Base-by-base conservation (phyloP, 1,140 invertebrate genomes). In the Micrasema longulum region DNA sequence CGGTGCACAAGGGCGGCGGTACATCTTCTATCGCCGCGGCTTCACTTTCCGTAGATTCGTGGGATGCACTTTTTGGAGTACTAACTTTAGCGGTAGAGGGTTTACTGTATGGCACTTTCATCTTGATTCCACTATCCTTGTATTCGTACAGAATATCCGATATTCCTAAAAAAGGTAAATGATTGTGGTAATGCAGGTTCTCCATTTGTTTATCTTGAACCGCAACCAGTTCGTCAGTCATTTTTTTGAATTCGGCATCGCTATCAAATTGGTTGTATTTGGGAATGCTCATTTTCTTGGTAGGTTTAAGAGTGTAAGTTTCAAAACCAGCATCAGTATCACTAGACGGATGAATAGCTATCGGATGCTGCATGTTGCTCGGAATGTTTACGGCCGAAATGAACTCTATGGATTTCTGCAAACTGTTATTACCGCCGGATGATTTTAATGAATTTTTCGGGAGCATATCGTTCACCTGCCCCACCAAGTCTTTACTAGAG, bases 41-140 rank as follows among this genome's bases (percentile, higher is more conserved):
- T 73, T 83, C 82, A 69, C 82, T 86, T 23, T 87, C 84, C 26
- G 83, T 80, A 1, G 80, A 80, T 55, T 84, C 82, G 60, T 81
- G 83, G 65, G 80, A 81, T 45, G 77, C 79, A 50, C 78, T 81
- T 38, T 75, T 83, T 5, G 79, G 78, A 14, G 77, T 48, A 9
- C 41, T 38, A 31, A n/a, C 52, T 53, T 76, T 76, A 10, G 71
- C 41, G 26, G 63, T 72, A 9, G 74, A 69, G n/a, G 70, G 67
- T 35, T 72, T 76, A 35, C 62, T 64, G 60, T 72, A 76, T 50
- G 74, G 74, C 52, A 76, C 66, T 52, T 76, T 76, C 74, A 76
- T 76, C 55, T 76, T 76, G 11, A 76, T 76, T 35, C 74, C 74
- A 35, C 66, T 76, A 43, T 72, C 53, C 53, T 76, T 76, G 47